phyloP scores from a whole-genome alignment of 1,140 invertebrate species.

The Anoplophora glabripennis region DNA sequence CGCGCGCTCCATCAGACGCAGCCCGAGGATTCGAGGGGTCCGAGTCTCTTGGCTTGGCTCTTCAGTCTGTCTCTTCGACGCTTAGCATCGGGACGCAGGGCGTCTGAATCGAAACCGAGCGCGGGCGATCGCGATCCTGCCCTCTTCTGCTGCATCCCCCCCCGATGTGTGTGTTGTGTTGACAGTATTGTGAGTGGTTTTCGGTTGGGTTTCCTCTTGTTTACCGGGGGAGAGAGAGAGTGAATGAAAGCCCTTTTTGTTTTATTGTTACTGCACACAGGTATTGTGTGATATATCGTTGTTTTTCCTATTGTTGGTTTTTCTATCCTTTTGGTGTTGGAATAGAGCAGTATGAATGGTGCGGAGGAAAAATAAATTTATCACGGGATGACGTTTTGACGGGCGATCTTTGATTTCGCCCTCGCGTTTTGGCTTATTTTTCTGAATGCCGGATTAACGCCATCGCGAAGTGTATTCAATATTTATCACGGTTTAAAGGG shows the following conservation, averaged over 20 bases:
- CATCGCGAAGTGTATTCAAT: too few species aligned
- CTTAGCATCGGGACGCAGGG: constrained; percentile 2
- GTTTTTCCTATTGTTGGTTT: constrained; percentile 10
- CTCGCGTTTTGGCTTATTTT: constrained; percentile 14
- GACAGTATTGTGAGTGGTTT: constrained; percentile 20
- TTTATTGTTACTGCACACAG: constrained; percentile 20
- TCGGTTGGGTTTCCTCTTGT: constrained; percentile 17
- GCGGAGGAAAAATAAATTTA: constrained; percentile 22
- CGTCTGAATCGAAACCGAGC: too few species aligned
- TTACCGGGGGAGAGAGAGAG: constrained; percentile 10
- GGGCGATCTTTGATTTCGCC: constrained; percentile 15
- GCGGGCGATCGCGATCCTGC: not conserved
- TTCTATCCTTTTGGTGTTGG: constrained; percentile 13
- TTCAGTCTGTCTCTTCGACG: not conserved
- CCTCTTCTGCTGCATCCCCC: too few species aligned
- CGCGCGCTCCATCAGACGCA: constrained; percentile 14
- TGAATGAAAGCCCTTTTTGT: constrained; percentile 19
- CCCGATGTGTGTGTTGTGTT: constrained; percentile 13
- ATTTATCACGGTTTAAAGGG: too few species aligned
- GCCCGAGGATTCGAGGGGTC: not conserved
- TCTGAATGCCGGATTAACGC: too few species aligned
- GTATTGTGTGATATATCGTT: constrained; percentile 13
- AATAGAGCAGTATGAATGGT: constrained; percentile 3
- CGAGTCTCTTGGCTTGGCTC: not conserved
- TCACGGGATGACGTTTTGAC: constrained; percentile 8